These are phyloP conservation scores for Gallinago paraguaiae DNA, from an alignment of 2,113 vertebrate genomes.

Conservation along the genomic window DNA sequence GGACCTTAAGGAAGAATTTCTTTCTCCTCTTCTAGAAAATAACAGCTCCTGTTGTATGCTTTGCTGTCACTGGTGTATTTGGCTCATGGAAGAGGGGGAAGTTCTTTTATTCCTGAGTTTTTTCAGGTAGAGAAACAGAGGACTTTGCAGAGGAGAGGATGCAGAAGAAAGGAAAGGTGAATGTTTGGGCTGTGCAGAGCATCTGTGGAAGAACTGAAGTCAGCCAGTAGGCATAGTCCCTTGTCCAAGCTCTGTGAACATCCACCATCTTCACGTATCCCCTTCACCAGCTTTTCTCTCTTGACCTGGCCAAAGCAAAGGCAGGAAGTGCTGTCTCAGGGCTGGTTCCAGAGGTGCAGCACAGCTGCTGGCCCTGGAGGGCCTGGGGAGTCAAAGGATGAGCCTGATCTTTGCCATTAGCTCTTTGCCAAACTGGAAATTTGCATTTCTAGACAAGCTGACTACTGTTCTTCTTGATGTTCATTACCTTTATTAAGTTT, in stretches of 20 bases:
- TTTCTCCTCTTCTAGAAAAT: neutral
- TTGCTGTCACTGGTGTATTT: neutral
- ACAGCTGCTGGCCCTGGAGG: neutral
- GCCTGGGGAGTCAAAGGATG: neutral
- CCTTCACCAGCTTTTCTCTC: neutral
- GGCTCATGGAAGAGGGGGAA: neutral
- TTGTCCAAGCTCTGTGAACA: neutral
- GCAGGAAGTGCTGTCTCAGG: neutral
- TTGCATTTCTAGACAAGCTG: neutral
- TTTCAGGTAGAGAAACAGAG: neutral
- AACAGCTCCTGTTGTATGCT: neutral
- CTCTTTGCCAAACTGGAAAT: neutral
- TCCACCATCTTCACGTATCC: neutral
- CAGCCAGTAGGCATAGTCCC: neutral
- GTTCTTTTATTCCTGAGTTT: neutral
- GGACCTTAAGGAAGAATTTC: neutral
- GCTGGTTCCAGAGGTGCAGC: neutral
- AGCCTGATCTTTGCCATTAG: neutral
- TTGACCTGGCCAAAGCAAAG: neutral
- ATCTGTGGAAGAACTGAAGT: neutral
- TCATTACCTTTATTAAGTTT: neutral
- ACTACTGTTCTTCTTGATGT: neutral
- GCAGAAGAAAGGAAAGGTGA: neutral
- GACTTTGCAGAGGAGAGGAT: neutral
- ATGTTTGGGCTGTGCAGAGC: neutral